Evolutionary conservation across 64 coral and sea anemone species (phyloP).

Genomic region (Montipora foliosa): DNA sequence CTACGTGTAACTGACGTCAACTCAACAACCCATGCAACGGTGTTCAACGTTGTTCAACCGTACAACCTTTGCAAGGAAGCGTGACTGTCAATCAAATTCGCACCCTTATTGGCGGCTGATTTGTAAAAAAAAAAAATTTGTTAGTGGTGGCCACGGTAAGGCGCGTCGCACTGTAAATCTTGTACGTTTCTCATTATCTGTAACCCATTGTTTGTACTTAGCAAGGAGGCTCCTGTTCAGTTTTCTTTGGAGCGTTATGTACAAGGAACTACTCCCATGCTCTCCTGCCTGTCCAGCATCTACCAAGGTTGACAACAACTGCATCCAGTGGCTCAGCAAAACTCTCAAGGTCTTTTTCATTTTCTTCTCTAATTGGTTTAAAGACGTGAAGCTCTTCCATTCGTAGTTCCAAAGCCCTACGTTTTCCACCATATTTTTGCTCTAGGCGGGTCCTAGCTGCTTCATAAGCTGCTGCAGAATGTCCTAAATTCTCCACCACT

Average conservation of each 20-base stretch:
- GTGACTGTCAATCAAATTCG: no score
- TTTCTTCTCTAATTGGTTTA: not conserved
- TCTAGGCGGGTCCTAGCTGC: slow-evolving; percentile 35
- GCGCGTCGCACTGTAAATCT: no score
- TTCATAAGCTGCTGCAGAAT: slow-evolving; percentile 17
- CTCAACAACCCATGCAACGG: no score
- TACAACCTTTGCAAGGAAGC: no score
- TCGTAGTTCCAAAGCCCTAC: not conserved
- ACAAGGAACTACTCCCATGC: slow-evolving; percentile 50
- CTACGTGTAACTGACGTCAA: no score
- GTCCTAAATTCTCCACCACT: no score
- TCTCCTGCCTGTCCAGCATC: slow-evolving; percentile 54
- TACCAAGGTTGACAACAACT: slow-evolving; percentile 45
- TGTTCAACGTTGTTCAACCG: no score
- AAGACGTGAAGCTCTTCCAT: slow-evolving; percentile 26
- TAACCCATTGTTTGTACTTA: no score
- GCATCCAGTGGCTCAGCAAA: slow-evolving; percentile 67
- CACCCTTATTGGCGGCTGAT: no score
- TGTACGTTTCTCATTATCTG: no score
- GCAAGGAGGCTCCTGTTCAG: slow-evolving; percentile 36
- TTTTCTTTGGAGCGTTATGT: slow-evolving; percentile 55
- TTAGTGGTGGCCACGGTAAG: no score
- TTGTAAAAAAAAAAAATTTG: no score
- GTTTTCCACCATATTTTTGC: not conserved
- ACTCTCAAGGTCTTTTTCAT: slow-evolving; percentile 59